These are phyloP conservation scores for Coracias cyanogaster DNA, from an alignment of 2,797 vertebrate genomes.

Conservation along the genomic window DNA sequence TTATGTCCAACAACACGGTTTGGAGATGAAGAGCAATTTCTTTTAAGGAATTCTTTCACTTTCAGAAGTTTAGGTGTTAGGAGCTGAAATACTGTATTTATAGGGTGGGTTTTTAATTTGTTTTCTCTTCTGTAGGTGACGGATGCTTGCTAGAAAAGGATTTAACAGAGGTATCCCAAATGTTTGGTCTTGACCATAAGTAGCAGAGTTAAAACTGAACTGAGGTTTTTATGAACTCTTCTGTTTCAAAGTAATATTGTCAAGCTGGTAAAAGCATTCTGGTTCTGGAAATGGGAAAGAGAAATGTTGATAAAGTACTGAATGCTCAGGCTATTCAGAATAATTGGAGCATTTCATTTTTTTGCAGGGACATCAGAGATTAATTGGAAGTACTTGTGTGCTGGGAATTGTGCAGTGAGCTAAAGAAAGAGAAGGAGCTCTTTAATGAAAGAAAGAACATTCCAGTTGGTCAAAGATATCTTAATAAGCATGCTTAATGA, in stretches of 20 bases:
- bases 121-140: not conserved
- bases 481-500: not conserved
- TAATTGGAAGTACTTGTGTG: not conserved
- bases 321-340: not conserved
- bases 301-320: not conserved
- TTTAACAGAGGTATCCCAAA: not conserved
- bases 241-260: not conserved
- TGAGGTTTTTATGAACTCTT: not conserved
- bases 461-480: not conserved
- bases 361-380: not conserved
- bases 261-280: not conserved
- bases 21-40: not conserved
- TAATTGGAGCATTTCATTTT: not conserved
- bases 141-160: not conserved
- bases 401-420: not conserved
- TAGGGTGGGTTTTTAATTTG: fast-evolving
- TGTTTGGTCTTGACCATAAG: not conserved
- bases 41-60: not conserved
- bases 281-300: not conserved
- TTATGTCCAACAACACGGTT: not conserved
- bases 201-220: not conserved
- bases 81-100: not conserved
- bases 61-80: not conserved
- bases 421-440: not conserved
- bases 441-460: not conserved